phyloP scores from a whole-genome alignment of 1,140 invertebrate species.

The Coelopa frigida region DNA sequence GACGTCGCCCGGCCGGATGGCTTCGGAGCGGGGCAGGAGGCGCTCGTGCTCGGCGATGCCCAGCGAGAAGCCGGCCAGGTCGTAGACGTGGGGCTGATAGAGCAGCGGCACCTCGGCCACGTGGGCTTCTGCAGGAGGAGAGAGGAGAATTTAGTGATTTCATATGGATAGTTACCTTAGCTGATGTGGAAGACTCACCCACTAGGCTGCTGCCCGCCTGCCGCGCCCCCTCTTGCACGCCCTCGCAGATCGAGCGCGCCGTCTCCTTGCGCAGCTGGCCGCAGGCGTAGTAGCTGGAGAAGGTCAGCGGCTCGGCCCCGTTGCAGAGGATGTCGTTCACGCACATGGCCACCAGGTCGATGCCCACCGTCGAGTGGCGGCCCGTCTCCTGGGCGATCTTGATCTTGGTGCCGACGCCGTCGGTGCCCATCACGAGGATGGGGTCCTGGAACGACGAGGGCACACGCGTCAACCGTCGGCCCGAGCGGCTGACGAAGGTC shows the following conservation, averaged over 20 bases:
- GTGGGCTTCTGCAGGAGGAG: constrained; percentile 65
- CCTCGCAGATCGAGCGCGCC: constrained; percentile 67
- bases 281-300: constrained; percentile 93
- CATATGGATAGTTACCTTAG: not conserved
- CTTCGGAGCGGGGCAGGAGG: constrained; percentile 64
- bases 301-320: constrained; percentile 88
- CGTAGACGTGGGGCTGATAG: constrained; percentile 81
- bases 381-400: constrained; percentile 79
- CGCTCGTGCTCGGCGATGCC: constrained; percentile 75
- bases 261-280: constrained; percentile 66
- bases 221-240: constrained; percentile 77
- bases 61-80: constrained; percentile 91
- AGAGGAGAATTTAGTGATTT: constrained; percentile 1
- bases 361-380: constrained; percentile 76
- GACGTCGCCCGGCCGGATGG: constrained; percentile 70
- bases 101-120: constrained; percentile 96
- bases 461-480: constrained; percentile 24
- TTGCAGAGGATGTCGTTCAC: constrained; percentile 95
- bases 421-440: constrained; percentile 86
- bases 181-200: constrained; percentile 49
- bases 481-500: constrained; percentile 22
- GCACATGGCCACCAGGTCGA: constrained; percentile 98
- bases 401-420: constrained; percentile 96
- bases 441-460: constrained; percentile 63
- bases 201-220: constrained; percentile 79